These are phyloP conservation scores for Pammene fasciana DNA, from an alignment of 2,888 invertebrate genomes.

Conservation along the genomic window DNA sequence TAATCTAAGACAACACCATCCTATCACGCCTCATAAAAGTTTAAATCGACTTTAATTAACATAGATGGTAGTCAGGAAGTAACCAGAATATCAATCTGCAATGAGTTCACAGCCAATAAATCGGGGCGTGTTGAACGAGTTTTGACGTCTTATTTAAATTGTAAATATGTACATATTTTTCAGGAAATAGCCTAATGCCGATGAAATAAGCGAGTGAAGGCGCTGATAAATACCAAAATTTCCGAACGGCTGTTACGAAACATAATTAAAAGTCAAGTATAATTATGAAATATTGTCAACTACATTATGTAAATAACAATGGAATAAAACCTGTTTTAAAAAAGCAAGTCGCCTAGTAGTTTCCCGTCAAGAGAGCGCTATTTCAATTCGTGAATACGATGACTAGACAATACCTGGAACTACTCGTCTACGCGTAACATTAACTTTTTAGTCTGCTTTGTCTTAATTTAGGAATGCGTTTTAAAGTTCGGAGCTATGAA, in stretches of 20 bases:
- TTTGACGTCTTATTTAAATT: too few species aligned
- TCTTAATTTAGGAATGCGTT: not conserved
- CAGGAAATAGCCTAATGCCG: too few species aligned
- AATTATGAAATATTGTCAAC: not conserved
- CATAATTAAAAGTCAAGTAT: too few species aligned
- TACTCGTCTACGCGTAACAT: not conserved
- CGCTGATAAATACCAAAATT: too few species aligned
- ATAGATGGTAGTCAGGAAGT: not conserved
- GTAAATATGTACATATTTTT: too few species aligned
- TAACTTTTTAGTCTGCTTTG: not conserved
- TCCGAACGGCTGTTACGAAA: too few species aligned
- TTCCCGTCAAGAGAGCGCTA: not conserved
- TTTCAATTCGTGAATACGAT: slow-evolving; percentile 1
- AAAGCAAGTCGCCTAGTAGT: not conserved
- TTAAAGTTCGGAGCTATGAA: not conserved
- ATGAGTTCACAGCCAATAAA: not conserved
- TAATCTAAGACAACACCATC: not conserved
- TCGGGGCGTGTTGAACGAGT: too few species aligned
- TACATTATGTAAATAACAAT: not conserved
- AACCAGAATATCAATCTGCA: not conserved
- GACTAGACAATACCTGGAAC: slow-evolving; percentile 2
- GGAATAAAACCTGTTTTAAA: not conserved
- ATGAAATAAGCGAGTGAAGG: too few species aligned
- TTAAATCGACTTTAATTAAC: not conserved
- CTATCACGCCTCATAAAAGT: not conserved